These are phyloP conservation scores for Stenopsyche tienmushanensis DNA, from an alignment of 1,140 invertebrate species.

Conservation along the genomic window DNA sequence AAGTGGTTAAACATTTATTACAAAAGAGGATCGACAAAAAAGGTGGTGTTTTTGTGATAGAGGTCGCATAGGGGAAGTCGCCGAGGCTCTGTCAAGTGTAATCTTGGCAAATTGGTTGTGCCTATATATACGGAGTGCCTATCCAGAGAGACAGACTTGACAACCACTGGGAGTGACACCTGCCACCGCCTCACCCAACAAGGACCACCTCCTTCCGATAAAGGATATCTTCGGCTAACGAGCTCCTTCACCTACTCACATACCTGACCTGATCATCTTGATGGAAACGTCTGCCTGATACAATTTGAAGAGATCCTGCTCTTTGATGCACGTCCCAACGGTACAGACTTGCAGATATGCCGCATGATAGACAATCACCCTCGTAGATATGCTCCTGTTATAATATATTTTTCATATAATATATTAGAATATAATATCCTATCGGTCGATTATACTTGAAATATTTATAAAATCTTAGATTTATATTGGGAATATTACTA, in stretches of 20 bases:
- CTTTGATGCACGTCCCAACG: neutral
- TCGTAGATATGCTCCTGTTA: too few species aligned
- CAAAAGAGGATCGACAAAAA: too few species aligned
- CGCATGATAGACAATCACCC: too few species aligned
- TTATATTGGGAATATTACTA: too few species aligned
- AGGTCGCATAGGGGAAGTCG: too few species aligned
- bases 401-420: too few species aligned
- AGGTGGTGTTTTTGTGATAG: too few species aligned
- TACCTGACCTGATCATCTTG: neutral
- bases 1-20: too few species aligned
- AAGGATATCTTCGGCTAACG: neutral
- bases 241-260: neutral
- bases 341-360: too few species aligned
- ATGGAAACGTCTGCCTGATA: slow-evolving; percentile 9
- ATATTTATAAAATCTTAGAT: too few species aligned
- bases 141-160: neutral
- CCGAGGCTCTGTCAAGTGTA: neutral
- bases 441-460: too few species aligned
- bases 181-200: slow-evolving; percentile 1
- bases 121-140: neutral
- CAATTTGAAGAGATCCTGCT: neutral
- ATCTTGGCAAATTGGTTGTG: slow-evolving; percentile 8
- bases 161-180: slow-evolving; percentile 11
- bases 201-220: neutral
- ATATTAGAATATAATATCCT: too few species aligned